Percentiles rank a stretch among this genome's conserved stretches.
These are phyloP conservation scores for Rousettus leschenaultii DNA, from an alignment of 2,113 vertebrate genomes.

Conservation along the genomic window DNA sequence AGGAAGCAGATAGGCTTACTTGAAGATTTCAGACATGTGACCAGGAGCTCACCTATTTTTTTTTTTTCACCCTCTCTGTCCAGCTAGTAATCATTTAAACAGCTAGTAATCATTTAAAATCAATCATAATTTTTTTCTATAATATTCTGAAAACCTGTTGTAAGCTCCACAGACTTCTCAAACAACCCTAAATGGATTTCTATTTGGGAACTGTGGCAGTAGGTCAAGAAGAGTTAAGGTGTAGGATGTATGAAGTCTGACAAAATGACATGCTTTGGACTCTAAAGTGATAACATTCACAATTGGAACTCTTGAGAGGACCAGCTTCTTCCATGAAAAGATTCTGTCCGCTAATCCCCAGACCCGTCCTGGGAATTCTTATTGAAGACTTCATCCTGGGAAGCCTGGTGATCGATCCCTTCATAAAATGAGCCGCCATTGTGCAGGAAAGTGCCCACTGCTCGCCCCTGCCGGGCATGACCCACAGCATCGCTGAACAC, in stretches of 20 bases:
- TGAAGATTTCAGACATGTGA: not conserved
- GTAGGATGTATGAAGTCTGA: constrained; percentile 35
- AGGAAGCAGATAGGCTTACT: not conserved
- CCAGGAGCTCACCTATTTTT: not conserved
- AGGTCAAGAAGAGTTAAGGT: constrained; percentile 57
- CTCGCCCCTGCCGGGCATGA: constrained; percentile 96
- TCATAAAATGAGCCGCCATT: constrained; percentile 93
- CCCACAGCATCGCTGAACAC: constrained; percentile 98
- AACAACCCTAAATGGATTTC: constrained; percentile 62
- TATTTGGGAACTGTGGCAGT: constrained; percentile 47
- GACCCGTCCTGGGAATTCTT: constrained; percentile 89
- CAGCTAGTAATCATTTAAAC: not conserved
- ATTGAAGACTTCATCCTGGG: constrained; percentile 89
- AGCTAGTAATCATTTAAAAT: not conserved
- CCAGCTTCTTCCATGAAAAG: not conserved
- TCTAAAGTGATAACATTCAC: constrained; percentile 71
- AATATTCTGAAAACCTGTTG: constrained; percentile 37
- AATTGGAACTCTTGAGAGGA: constrained; percentile 71
- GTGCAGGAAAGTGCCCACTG: constrained; percentile 94
- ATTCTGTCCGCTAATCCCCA: constrained; percentile 86
- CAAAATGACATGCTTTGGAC: constrained; percentile 78
- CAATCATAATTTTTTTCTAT: constrained; percentile 24
- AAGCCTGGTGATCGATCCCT: constrained; percentile 89
- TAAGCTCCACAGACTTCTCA: constrained; percentile 63
- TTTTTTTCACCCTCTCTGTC: not conserved